A percentile compares a stretch with the other conserved stretches of the same genome.
These are phyloP conservation scores for Vollenhovia emeryi DNA, from an alignment of 1,140 invertebrate species.

Conservation along the genomic window DNA sequence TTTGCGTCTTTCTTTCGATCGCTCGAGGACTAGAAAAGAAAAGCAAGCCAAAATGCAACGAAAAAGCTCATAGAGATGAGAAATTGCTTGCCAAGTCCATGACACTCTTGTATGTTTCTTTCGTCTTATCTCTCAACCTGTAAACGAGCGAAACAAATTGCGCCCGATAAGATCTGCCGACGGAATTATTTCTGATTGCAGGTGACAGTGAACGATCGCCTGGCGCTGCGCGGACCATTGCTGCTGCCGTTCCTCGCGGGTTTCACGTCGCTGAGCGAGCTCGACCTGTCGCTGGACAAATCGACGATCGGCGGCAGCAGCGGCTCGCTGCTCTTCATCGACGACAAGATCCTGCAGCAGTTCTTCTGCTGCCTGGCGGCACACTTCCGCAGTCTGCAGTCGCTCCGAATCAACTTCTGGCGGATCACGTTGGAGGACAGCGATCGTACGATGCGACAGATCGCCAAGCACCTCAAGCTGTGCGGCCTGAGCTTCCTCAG, in stretches of 20 bases:
- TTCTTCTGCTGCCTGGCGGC: slow-evolving; percentile 82
- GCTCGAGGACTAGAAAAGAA: not conserved
- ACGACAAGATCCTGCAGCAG: slow-evolving; percentile 83
- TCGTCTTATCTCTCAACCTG: not conserved
- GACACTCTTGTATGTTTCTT: not conserved
- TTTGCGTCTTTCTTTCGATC: not conserved
- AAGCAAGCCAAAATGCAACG: not conserved
- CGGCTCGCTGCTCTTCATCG: slow-evolving; percentile 81
- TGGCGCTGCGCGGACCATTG: slow-evolving; percentile 84
- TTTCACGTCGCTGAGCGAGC: slow-evolving; percentile 85
- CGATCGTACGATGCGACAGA: slow-evolving; percentile 82
- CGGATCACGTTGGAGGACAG: slow-evolving; percentile 82
- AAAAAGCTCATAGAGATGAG: not conserved
- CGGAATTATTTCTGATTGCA: slow-evolving; percentile 70
- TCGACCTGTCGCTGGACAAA: slow-evolving; percentile 84
- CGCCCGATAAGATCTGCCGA: not conserved
- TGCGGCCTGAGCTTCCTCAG: slow-evolving; percentile 82
- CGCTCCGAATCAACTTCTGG: slow-evolving; percentile 84
- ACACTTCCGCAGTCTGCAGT: slow-evolving; percentile 81
- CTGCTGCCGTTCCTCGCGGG: slow-evolving; percentile 84
- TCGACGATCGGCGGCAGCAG: slow-evolving; percentile 79
- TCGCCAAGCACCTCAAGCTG: slow-evolving; percentile 81
- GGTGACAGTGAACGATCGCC: slow-evolving; percentile 84
- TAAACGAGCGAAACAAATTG: slow-evolving; percentile 14
- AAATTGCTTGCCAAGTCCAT: not conserved